Base-by-base conservation (phyloP, 2,888 invertebrate species). In the Caenorhabditis virilis region DNA sequence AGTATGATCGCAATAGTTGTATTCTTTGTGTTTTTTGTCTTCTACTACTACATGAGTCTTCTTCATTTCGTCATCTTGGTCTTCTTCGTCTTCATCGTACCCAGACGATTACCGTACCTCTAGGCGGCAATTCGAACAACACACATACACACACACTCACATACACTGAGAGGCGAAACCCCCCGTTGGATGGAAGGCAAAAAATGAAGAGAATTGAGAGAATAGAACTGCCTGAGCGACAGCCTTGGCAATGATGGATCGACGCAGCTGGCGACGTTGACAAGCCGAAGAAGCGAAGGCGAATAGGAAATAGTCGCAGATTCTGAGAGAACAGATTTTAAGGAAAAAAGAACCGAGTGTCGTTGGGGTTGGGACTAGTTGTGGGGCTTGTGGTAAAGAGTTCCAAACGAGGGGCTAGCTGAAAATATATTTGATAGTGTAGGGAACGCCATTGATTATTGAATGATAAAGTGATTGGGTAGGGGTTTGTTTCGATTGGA, bases 171-270 rank as follows among this genome's bases (percentile, higher is more conserved):
- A 51, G 26, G 22, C 20, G 48, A 46, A 30, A n/a, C n/a, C n/a
- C n/a, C n/a, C n/a, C n/a, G n/a, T n/a, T n/a, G n/a, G n/a, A n/a
- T n/a, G 59, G 54, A 60, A 49, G 36, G 45, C 25, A 56, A 51
- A 66, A 62, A 51, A 54, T 50, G 47, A 36, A 50, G 57, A 56
- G 53, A 46, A 18, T 53, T 16, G 30, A 54, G 46, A 52, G 47
- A 48, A 26, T 43, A 30, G 50, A 22, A 46, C 27, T 50, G 33
- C 38, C 39, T 47, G 30, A 50, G 54, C 56, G 36, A 60, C 70
- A 74, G 75, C 77, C 77, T 75, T 75, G 74, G 76, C 63, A 74
- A 76, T 77, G 77, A 77, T 77, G 77, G 76, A 77, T 76, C 66
- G 73, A 63, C 67, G 72, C 76, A 77, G 76, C 76, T 76, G 76